These are phyloP conservation scores for Myzus persicae DNA, from an alignment of 1,140 invertebrate genomes.

Conservation along the genomic window DNA sequence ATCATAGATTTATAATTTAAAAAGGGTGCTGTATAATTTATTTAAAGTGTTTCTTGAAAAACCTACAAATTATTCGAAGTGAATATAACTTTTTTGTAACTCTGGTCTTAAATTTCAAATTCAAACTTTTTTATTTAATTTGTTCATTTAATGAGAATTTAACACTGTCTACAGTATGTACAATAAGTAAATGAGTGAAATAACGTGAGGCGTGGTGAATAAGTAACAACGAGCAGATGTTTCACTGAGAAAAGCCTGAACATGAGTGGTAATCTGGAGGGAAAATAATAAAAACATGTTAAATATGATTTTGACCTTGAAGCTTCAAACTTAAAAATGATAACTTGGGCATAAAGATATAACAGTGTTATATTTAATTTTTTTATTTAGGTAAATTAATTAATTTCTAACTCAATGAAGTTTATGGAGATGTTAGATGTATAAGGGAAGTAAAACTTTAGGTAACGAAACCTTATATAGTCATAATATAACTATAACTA, in stretches of 20 bases:
- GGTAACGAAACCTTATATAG: slow-evolving; percentile 1
- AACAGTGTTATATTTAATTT: neutral
- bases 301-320: too few relatives aligned
- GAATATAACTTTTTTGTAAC: neutral
- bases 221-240: too few relatives aligned
- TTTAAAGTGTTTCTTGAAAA: neutral
- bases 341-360: neutral
- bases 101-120: neutral
- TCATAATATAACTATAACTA: neutral
- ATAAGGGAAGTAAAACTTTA: neutral
- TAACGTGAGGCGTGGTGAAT: too few relatives aligned
- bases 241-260: too few relatives aligned
- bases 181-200: too few relatives aligned
- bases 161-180: too few relatives aligned
- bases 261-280: too few relatives aligned
- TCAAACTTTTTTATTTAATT: too few relatives aligned
- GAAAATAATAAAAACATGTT: too few relatives aligned
- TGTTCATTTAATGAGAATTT: too few relatives aligned
- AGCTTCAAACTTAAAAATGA: neutral
- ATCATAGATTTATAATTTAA: neutral
- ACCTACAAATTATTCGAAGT: neutral
- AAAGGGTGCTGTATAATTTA: neutral
- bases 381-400: neutral
- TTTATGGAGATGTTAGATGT: neutral
- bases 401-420: neutral